Evolutionary conservation across 2,797 vertebrate genomes (phyloP).

Genomic region (Ciconia nigra): DNA sequence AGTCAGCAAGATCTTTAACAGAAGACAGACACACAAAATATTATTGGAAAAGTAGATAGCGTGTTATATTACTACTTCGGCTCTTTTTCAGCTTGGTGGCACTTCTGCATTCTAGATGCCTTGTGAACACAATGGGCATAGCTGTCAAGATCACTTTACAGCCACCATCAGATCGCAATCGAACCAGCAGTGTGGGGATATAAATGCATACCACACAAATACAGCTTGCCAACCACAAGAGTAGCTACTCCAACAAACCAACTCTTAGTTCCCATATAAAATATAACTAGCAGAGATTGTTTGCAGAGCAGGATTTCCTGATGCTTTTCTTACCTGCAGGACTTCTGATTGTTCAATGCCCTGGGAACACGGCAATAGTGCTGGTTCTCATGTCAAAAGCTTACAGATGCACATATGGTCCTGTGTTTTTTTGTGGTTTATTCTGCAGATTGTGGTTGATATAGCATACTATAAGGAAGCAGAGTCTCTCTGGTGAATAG

Average conservation of each 20-base stretch:
- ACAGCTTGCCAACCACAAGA: not conserved
- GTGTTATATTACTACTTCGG: not conserved
- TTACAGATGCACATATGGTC: slow-evolving; percentile 6
- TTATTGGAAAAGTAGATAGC: not conserved
- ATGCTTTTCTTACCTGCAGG: slow-evolving; percentile 45
- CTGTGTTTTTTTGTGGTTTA: not conserved
- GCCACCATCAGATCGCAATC: not conserved
- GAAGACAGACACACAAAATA: not conserved
- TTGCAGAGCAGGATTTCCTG: slow-evolving; percentile 47
- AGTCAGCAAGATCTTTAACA: not conserved
- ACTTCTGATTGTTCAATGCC: not conserved
- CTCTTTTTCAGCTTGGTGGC: not conserved
- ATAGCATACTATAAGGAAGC: slow-evolving; percentile 4
- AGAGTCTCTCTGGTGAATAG: not conserved
- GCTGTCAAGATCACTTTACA: not conserved
- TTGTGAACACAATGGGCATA: not conserved
- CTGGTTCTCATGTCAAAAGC: slow-evolving; percentile 29
- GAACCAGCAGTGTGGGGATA: not conserved
- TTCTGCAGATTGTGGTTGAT: slow-evolving; percentile 4
- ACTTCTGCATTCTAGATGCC: not conserved
- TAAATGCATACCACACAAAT: not conserved
- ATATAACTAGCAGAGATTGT: not conserved
- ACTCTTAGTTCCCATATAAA: slow-evolving; percentile 7
- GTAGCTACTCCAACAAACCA: not conserved
- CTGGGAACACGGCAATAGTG: slow-evolving; percentile 26